Percentiles rank a stretch among this genome's conserved stretches.
Conservation (phyloP, 2,113 vertebrate species). For the Cavia aperea region DNA sequence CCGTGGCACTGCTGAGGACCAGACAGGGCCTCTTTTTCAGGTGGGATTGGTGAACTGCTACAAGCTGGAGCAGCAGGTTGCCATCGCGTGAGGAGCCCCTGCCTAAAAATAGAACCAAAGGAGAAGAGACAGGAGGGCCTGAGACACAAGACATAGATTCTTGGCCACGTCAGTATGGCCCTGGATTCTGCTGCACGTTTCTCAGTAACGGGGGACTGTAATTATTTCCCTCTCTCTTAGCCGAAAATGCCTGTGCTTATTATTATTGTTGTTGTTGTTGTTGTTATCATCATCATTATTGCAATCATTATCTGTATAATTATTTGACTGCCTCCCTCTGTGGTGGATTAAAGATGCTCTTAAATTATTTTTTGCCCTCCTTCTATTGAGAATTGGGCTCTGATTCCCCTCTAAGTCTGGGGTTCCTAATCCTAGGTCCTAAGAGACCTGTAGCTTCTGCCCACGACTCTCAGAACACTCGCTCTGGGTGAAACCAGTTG, state of each 20-base stretch:
- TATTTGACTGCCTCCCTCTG: background rate
- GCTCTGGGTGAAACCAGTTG: background rate
- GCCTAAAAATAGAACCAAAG: background rate
- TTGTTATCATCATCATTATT: background rate
- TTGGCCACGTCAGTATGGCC: accelerated
- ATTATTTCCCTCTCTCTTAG: background rate
- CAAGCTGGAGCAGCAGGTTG: background rate
- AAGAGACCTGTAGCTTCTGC: background rate
- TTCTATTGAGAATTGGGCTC: background rate
- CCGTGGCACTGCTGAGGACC: background rate
- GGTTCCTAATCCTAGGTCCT: background rate
- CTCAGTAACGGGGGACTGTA: background rate
- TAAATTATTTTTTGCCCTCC: background rate
- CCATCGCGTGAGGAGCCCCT: background rate
- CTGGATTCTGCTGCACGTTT: background rate
- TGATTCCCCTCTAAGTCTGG: background rate
- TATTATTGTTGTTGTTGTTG: too few relatives aligned
- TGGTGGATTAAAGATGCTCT: background rate
- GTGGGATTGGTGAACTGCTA: background rate
- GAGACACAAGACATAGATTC: background rate
- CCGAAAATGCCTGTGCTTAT: background rate
- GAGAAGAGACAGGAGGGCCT: background rate
- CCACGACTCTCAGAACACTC: too few relatives aligned
- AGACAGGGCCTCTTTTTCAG: background rate
- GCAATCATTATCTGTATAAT: background rate